A percentile compares a stretch with the other conserved stretches of the same genome.
These are phyloP conservation scores for Cricetomys ansorgei DNA, from an alignment of 2,113 vertebrate species.

Conservation along the genomic window DNA sequence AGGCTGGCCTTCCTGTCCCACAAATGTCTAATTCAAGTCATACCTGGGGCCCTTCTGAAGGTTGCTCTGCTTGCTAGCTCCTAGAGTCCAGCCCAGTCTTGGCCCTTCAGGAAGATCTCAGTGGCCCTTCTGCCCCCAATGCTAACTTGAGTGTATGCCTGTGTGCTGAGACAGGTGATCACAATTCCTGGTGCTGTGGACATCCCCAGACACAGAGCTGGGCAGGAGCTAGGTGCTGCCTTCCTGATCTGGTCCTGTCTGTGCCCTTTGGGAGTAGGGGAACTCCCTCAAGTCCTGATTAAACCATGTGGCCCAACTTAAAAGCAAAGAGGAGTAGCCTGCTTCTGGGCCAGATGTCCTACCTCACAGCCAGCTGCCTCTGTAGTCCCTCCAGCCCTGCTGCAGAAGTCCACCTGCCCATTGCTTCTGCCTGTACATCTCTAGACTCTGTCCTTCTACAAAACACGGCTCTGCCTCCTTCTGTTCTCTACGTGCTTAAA, in stretches of 20 bases:
- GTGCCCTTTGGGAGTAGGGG: background rate
- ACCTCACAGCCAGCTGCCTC: background rate
- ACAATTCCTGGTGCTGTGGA: background rate
- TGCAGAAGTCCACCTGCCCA: background rate
- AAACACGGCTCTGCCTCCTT: background rate
- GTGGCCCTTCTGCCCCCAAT: background rate
- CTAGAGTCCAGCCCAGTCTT: background rate
- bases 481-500: background rate
- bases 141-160: background rate
- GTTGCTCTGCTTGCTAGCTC: background rate
- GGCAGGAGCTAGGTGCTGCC: background rate
- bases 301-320: slow-evolving; percentile 55
- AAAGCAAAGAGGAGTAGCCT: accelerated
- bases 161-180: background rate
- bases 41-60: background rate
- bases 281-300: slow-evolving; percentile 74
- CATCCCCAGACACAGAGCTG: background rate
- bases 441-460: background rate
- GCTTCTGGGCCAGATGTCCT: background rate
- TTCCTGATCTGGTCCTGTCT: background rate
- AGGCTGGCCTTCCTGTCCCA: background rate
- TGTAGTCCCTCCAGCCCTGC: background rate
- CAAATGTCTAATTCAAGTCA: background rate
- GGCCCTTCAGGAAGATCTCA: background rate
- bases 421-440: background rate